Conservation (phyloP, 1,140 invertebrate genomes). For the Halyomorpha halys region DNA sequence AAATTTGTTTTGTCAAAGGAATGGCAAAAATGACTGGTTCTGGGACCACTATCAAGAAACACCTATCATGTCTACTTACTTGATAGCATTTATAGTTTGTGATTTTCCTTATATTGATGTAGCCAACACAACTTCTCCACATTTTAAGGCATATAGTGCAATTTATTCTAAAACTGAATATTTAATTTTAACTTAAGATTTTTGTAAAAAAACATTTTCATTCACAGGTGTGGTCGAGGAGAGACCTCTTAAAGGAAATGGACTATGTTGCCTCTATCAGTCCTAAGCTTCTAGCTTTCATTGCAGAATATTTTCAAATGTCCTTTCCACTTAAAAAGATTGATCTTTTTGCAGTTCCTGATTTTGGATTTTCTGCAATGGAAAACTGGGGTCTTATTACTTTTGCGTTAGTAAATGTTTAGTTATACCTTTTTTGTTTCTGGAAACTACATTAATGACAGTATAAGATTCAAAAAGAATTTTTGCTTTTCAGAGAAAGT, state of each 20-base stretch:
- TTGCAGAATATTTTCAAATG: slow-evolving; percentile 75
- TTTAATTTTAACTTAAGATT: neutral
- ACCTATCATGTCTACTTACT: slow-evolving; percentile 65
- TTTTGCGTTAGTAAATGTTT: slow-evolving; percentile 38
- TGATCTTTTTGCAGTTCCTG: slow-evolving; percentile 57
- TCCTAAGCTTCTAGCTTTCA: slow-evolving; percentile 64
- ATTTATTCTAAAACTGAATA: neutral
- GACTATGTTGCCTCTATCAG: slow-evolving; percentile 67
- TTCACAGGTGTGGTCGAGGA: slow-evolving; percentile 61
- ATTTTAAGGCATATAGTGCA: slow-evolving; percentile 41
- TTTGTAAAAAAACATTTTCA: neutral
- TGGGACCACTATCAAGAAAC: slow-evolving; percentile 48
- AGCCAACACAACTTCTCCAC: slow-evolving; percentile 61
- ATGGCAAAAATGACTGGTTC: slow-evolving; percentile 1
- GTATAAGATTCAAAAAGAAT: too few relatives aligned
- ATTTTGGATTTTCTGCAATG: slow-evolving; percentile 75
- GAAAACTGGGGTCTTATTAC: slow-evolving; percentile 66
- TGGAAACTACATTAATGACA: too few relatives aligned
- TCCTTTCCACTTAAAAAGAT: slow-evolving; percentile 52
- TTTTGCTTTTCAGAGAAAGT: slow-evolving; percentile 19
- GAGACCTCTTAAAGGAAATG: slow-evolving; percentile 67
- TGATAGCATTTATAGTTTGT: slow-evolving; percentile 58
- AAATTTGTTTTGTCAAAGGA: neutral
- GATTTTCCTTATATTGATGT: slow-evolving; percentile 42
- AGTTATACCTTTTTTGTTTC: neutral